phyloP scores from a whole-genome alignment of 1,140 invertebrate species.

The Belonocnema kinseyi region DNA sequence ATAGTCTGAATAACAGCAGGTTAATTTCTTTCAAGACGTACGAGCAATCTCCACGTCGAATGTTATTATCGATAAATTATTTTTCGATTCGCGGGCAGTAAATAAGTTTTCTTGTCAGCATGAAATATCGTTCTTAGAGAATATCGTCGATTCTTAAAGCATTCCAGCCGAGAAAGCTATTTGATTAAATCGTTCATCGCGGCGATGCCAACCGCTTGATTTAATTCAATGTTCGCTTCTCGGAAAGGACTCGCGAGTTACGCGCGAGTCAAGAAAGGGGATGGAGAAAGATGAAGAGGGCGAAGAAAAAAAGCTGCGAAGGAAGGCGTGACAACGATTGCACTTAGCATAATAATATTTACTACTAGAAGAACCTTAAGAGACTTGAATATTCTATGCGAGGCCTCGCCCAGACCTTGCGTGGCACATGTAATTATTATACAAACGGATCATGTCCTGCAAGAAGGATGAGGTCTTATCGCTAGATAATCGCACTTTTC shows the following conservation, averaged over 20 bases:
- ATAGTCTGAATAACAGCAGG: constrained; percentile 1
- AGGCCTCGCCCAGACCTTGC: constrained; percentile 46
- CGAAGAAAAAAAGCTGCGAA: constrained; percentile 34
- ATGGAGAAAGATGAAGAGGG: constrained; percentile 27
- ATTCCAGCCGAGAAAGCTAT: constrained; percentile 7
- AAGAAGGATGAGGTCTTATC: constrained; percentile 26
- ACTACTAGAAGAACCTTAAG: constrained; percentile 55
- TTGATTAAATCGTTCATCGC: constrained; percentile 27
- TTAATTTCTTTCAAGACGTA: constrained; percentile 8
- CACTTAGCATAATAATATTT: constrained; percentile 65
- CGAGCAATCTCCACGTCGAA: background rate
- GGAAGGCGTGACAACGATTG: constrained; percentile 58
- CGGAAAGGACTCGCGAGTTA: constrained; percentile 8
- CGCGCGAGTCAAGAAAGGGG: background rate
- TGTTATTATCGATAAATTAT: constrained; percentile 7
- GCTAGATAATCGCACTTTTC: constrained; percentile 4
- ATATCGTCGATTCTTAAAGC: constrained; percentile 15
- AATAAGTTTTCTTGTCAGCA: constrained; percentile 1
- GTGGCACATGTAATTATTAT: constrained; percentile 47
- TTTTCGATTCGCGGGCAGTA: background rate
- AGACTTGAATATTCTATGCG: constrained; percentile 38
- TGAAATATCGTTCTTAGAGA: constrained; percentile 12
- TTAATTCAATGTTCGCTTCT: constrained; percentile 15
- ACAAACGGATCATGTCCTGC: constrained; percentile 31
- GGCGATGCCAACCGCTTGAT: background rate